Evolutionary conservation across 2,888 invertebrate genomes (phyloP).

Genomic region (Cantharis rustica): DNA sequence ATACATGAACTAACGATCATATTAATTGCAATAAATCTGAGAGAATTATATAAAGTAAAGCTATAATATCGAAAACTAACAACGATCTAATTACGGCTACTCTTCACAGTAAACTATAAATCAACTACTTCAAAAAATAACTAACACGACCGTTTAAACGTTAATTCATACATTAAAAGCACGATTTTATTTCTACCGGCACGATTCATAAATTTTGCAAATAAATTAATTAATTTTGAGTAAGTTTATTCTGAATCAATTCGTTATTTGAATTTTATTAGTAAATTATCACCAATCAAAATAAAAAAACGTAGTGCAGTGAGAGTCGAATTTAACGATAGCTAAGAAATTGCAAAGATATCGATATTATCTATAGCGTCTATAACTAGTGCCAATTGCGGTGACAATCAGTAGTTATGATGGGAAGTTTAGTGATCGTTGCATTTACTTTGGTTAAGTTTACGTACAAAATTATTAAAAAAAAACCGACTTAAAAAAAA

Average conservation of each 20-base stretch:
- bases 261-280: background rate
- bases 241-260: background rate
- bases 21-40: slow-evolving; percentile 21
- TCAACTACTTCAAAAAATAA: slow-evolving; percentile 20
- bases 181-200: background rate
- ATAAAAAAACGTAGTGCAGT: background rate
- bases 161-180: slow-evolving; percentile 9
- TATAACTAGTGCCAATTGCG: no score
- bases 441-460: no score
- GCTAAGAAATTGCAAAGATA: no score
- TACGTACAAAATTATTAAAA: no score
- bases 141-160: slow-evolving; percentile 12
- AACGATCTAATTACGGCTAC: slow-evolving; percentile 24
- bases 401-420: no score
- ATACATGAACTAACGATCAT: slow-evolving; percentile 17
- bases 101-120: slow-evolving; percentile 23
- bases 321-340: no score
- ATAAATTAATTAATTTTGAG: background rate
- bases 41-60: slow-evolving; percentile 12
- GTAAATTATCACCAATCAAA: background rate
- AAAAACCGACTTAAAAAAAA: no score
- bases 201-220: background rate
- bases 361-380: no score
- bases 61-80: slow-evolving; percentile 17
- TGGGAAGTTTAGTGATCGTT: no score